Evolutionary conservation across 2,888 invertebrate genomes (phyloP).

Genomic region (Dermolepida albohirtum): DNA sequence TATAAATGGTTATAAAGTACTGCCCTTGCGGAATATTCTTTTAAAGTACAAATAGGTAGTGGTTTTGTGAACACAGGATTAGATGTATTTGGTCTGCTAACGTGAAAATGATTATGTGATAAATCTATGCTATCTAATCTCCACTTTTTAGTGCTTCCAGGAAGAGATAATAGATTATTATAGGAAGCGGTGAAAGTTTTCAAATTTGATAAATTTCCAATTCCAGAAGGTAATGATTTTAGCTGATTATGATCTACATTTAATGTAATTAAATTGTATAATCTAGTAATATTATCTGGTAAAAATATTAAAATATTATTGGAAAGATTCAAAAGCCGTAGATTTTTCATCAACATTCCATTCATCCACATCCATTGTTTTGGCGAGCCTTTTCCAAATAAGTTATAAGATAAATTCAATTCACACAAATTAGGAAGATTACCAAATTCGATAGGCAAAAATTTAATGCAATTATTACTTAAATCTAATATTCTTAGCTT

Average conservation of each 20-base stretch:
- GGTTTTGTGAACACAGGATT: constrained; percentile 44
- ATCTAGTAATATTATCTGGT: constrained; percentile 74
- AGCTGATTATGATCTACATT: constrained; percentile 75
- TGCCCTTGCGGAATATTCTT: constrained; percentile 69
- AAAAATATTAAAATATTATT: constrained; percentile 70
- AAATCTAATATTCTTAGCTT: constrained; percentile 77
- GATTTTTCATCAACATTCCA: constrained; percentile 66
- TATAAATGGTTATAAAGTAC: constrained; percentile 68
- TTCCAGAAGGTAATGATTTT: constrained; percentile 71
- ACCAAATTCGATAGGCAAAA: constrained; percentile 77
- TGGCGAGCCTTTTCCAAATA: constrained; percentile 68
- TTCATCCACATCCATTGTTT: constrained; percentile 78
- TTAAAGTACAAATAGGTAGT: constrained; percentile 67
- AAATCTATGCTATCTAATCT: constrained; percentile 70
- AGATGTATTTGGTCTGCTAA: constrained; percentile 45
- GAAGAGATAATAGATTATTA: constrained; percentile 69
- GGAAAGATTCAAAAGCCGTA: constrained; percentile 75
- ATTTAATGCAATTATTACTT: constrained; percentile 77
- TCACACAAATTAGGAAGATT: constrained; percentile 72
- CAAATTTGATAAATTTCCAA: constrained; percentile 71
- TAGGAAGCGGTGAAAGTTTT: constrained; percentile 69
- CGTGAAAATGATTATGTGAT: constrained; percentile 69
- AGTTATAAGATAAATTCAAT: constrained; percentile 74
- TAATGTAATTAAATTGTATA: constrained; percentile 72
- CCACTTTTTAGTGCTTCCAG: constrained; percentile 72